Conservation (phyloP, 53 echinoderm and acorn worm genomes). For the Stichopus horrens region DNA sequence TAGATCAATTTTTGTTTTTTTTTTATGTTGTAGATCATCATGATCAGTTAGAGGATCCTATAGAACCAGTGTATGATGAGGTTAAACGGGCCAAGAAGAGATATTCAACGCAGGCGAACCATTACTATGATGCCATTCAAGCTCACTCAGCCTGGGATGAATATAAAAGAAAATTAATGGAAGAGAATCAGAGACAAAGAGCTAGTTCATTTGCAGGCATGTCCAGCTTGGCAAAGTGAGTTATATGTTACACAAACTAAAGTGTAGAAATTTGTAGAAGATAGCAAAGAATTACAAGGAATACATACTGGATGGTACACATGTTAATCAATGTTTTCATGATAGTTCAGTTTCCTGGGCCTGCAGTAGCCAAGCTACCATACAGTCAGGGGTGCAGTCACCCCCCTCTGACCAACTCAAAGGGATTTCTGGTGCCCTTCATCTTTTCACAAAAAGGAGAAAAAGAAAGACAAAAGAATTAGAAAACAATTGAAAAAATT, state of each 20-base stretch:
- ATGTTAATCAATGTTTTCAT: too few species aligned
- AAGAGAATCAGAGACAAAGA: conserved; percentile 6
- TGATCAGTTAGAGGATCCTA: neutral
- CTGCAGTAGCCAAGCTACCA: too few species aligned
- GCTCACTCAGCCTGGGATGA: conserved; percentile 46
- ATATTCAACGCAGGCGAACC: conserved; percentile 24
- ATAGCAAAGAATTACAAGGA: too few species aligned
- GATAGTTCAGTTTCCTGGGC: too few species aligned
- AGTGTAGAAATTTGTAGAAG: neutral
- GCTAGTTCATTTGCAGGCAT: neutral
- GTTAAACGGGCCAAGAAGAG: conserved; percentile 32
- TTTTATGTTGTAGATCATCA: neutral
- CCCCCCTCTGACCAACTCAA: too few species aligned
- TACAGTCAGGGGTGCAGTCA: too few species aligned
- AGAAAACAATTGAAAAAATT: too few species aligned
- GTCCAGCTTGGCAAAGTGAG: neutral
- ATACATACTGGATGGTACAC: too few species aligned
- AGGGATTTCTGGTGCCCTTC: too few species aligned
- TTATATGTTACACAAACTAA: neutral
- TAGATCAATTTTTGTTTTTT: too few species aligned
- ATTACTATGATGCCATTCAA: conserved; percentile 36
- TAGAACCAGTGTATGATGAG: conserved; percentile 29
- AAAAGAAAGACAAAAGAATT: too few species aligned
- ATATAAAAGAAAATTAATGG: conserved; percentile 17
- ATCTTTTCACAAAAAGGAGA: too few species aligned